Base-by-base conservation (phyloP, 2,113 vertebrate species). In the Scomber scombrus region DNA sequence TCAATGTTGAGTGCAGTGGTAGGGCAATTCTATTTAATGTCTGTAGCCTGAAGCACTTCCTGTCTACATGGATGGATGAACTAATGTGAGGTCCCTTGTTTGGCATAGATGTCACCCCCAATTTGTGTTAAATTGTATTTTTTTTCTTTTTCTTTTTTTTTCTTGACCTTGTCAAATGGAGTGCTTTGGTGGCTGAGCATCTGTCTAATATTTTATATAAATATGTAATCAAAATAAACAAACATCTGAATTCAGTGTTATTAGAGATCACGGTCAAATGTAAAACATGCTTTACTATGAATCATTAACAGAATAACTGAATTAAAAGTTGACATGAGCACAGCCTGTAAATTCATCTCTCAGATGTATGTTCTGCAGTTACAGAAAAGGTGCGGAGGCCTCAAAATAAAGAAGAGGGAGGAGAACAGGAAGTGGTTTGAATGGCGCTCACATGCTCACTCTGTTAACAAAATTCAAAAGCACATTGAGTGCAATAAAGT, bases 211-310 rank as follows among this genome's bases (percentile, higher is more conserved):
- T 75, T 81, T 80, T 84, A 14, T 80, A 78, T 78, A 50, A 80
- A 31, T 26, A 51, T 80, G 54, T 71, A 62, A 4, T 47, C 21
- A 70, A 72, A 87, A 79, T 70, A 84, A 88, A 86, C 13, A 67
- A 66, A 16, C 5, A 11, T 57, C 14, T 61, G 18, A 26, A 23
- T 40, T 55, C 23, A 61, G 23, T 52, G 18, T 64, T 16, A 15
- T 69, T 57, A 40, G 0, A 65, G 21, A 11, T 47, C 15, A 40
- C 34, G 9, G 34, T 9, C 8, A 6, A 40, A 40, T 40, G 34
- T 40, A 40, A 40, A 40, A 40, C 34, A 40, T 10, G 6, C 34
- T 34, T 12, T 5, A 31, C 13, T 31, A 18, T 11, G n/a, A 40
- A 7, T 54, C 31, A 15, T 8, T 46, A 16, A n/a, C 15, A 15